Base-by-base conservation (phyloP, 1,140 invertebrate species). In the Diplogasteroides magnus region DNA sequence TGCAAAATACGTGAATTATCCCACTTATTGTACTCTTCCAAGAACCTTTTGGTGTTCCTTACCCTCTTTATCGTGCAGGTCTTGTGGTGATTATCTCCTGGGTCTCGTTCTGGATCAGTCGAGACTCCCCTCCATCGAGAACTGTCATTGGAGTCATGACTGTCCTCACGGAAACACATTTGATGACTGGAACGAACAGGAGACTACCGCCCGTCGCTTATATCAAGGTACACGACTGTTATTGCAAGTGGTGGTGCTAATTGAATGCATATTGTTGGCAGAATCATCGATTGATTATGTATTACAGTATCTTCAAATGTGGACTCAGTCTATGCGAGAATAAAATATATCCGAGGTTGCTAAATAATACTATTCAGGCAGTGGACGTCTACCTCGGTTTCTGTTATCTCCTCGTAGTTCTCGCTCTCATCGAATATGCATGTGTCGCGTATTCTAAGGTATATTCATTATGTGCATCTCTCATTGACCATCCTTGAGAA, bases 51-150 rank as follows among this genome's bases (percentile, higher is more conserved):
- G n/a, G n/a, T n/a, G n/a, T n/a, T n/a, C n/a, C n/a, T n/a, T n/a
- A n/a, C n/a, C n/a, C n/a, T n/a, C n/a, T n/a, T n/a, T n/a, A n/a
- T n/a, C n/a, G n/a, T 6, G 37, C 37, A 48, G 91, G 91, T 83
- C 89, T 97, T 83, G 96, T 97, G 86, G 94, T 97, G 85, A 93
- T 96, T 86, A 94, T 97, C 86, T 94, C 92, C 78, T 97, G 94
- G 94, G 70, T 96, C 25, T 84, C 83, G 25, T 85, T 85, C 74
- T 85, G 84, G 84, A 76, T 85, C 26, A 78, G 82, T 71, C 69
- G 82, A 56, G 74, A 78, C 60, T 74, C 74, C n/a, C 59, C 71
- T 27, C 77, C 68, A 15, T 74, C 77, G 19, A 57, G 77, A 13
- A 77, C 76, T 14, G 63, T 74, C 28, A 64, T 78, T 29, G 77